Conservation (phyloP, 2,888 invertebrate species). For the Ochlodes sylvanus region DNA sequence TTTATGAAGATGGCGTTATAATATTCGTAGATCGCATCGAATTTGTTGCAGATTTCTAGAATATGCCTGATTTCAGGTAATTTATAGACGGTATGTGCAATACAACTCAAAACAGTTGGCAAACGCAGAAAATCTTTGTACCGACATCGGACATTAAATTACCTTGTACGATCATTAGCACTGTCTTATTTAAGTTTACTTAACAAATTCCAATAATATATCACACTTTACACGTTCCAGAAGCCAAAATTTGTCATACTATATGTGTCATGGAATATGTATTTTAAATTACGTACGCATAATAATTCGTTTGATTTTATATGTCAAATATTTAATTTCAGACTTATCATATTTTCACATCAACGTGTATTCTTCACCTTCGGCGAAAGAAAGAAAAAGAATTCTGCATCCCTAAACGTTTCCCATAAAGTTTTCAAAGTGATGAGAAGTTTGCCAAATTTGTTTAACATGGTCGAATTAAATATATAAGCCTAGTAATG, state of each 20-base stretch:
- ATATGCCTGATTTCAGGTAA: neutral
- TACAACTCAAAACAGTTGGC: conserved; percentile 6
- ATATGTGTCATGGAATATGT: too few species aligned
- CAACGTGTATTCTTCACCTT: too few species aligned
- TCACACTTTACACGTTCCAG: neutral
- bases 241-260: neutral
- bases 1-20: neutral
- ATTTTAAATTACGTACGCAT: too few species aligned
- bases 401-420: too few species aligned
- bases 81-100: conserved; percentile 6
- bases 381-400: too few species aligned
- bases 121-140: conserved; percentile 8
- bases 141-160: conserved; percentile 14
- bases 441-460: too few species aligned
- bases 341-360: too few species aligned
- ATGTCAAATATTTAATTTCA: too few species aligned
- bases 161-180: conserved; percentile 12
- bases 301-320: too few species aligned
- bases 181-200: conserved; percentile 11
- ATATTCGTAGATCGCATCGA: neutral
- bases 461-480: neutral
- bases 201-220: conserved; percentile 10
- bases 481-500: too few species aligned
- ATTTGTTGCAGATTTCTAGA: neutral
- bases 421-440: too few species aligned